phyloP scores from a whole-genome alignment of 2,113 vertebrate species.

The Heterotilapia buettikoferi region DNA sequence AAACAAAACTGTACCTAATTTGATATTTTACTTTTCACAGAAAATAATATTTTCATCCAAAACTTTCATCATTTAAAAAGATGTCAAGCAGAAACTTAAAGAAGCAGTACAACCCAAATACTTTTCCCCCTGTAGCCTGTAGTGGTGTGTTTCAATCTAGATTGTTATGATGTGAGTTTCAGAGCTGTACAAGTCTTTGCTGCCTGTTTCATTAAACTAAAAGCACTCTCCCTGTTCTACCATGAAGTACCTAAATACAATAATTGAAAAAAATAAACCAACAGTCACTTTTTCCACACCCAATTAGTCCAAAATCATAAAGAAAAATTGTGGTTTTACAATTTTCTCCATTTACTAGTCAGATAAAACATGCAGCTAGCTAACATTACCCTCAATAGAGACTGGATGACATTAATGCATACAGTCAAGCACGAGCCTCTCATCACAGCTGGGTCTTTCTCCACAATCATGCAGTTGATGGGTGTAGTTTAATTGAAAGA shows the following conservation, averaged over 20 bases:
- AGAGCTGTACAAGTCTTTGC: not conserved
- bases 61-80: not conserved
- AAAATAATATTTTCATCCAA: not conserved
- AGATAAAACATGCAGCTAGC: not conserved
- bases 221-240: not conserved
- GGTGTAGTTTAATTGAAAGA: not conserved
- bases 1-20: not conserved
- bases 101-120: not conserved
- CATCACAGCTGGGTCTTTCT: not conserved
- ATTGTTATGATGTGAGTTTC: not conserved
- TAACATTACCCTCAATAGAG: not conserved
- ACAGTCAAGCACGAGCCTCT: not conserved
- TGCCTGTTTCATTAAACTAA: not conserved
- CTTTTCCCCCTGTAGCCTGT: not conserved
- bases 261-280: not conserved
- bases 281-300: accelerated
- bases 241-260: not conserved
- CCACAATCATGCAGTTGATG: not conserved
- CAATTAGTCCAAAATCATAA: not conserved
- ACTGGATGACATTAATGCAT: not conserved
- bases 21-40: not conserved
- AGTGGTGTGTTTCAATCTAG: accelerated
- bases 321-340: not conserved
- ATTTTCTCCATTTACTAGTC: not conserved
- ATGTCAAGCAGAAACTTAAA: not conserved